Percentiles rank a stretch among this genome's conserved stretches.
phyloP scores from a whole-genome alignment of 2,113 vertebrate genomes.

The Hypocryptadius cinnamomeus region DNA sequence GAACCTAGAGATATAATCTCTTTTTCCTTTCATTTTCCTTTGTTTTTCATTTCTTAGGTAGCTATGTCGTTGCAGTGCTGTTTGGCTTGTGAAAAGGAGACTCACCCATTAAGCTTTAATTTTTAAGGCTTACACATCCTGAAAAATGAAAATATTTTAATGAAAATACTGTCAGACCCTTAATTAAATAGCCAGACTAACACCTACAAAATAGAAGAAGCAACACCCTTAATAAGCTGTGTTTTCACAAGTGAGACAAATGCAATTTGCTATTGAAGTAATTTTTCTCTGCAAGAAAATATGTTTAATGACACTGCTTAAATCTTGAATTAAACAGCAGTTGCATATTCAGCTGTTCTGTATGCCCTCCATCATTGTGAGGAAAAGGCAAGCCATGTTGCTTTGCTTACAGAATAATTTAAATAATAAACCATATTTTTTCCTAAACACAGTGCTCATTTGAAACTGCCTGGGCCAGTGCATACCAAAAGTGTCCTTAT shows the following conservation, averaged over 20 bases:
- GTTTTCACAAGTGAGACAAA: constrained; percentile 28
- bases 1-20: neutral
- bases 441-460: neutral
- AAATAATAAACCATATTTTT: neutral
- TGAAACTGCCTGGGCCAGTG: neutral
- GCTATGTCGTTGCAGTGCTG: neutral
- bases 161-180: constrained; percentile 24
- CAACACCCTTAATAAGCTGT: constrained; percentile 9
- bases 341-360: constrained; percentile 32
- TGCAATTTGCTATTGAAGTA: constrained; percentile 25
- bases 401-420: neutral
- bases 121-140: neutral
- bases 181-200: constrained; percentile 22
- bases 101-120: neutral
- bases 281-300: constrained; percentile 18
- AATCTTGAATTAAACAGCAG: constrained; percentile 6
- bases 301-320: constrained; percentile 29
- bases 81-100: neutral
- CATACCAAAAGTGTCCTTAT: neutral
- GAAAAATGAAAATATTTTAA: constrained; percentile 37
- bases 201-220: neutral
- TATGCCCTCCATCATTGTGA: neutral
- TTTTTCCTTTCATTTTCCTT: neutral
- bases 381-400: neutral
- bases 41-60: neutral